These are phyloP conservation scores for Cyanoramphus novaezelandiae DNA, from an alignment of 2,113 vertebrate species.

Conservation along the genomic window DNA sequence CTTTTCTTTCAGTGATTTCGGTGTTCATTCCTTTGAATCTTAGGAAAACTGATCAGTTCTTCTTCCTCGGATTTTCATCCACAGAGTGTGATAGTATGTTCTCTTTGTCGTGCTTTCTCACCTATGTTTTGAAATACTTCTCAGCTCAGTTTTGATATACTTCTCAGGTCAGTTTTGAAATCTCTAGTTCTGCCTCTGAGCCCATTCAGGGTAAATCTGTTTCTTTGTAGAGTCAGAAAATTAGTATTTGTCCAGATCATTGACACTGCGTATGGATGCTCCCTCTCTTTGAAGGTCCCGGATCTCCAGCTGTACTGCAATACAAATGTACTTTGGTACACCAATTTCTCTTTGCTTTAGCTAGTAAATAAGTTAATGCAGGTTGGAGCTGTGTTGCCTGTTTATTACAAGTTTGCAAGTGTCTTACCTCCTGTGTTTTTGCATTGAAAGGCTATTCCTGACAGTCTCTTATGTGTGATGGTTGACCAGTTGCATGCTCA, in stretches of 20 bases:
- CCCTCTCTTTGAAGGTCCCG: background rate
- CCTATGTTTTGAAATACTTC: no score
- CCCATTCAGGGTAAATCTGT: background rate
- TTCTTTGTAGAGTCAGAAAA: background rate
- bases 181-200: background rate
- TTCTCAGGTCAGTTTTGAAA: background rate
- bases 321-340: accelerated
- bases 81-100: background rate
- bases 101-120: background rate
- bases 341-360: background rate
- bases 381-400: background rate
- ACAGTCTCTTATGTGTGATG: background rate
- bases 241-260: background rate
- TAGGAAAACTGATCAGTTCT: background rate
- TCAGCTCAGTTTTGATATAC: no score
- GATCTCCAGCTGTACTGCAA: background rate
- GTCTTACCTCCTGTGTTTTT: background rate
- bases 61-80: background rate
- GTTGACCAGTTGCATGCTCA: background rate
- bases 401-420: background rate
- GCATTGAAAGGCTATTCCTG: background rate
- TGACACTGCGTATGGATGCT: background rate
- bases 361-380: background rate
- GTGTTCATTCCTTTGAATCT: background rate
- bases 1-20: background rate